Conservation (phyloP, 2,888 invertebrate genomes). For the Crematogaster levior region DNA sequence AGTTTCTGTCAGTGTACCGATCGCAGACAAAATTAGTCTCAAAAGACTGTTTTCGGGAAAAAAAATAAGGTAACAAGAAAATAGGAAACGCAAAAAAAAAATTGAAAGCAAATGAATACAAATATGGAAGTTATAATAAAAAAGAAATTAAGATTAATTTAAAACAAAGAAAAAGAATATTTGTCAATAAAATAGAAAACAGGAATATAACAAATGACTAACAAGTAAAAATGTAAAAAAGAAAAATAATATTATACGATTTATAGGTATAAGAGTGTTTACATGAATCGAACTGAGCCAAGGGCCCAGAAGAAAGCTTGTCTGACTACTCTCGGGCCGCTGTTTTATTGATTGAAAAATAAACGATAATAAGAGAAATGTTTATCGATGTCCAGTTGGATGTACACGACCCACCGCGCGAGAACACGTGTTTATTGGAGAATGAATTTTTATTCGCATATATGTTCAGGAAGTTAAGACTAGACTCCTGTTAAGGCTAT, state of each 20-base stretch:
- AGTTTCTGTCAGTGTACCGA: not conserved
- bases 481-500: not conserved
- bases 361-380: slow-evolving; percentile 21
- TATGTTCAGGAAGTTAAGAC: slow-evolving; percentile 32
- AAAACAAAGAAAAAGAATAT: not conserved
- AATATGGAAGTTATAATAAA: not conserved
- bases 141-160: not conserved
- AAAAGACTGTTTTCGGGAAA: not conserved
- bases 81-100: not conserved
- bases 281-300: not conserved
- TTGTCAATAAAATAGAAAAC: not conserved
- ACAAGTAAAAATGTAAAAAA: not conserved
- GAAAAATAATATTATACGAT: not conserved
- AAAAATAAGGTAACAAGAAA: not conserved
- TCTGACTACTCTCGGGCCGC: not conserved
- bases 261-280: not conserved
- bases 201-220: not conserved
- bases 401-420: slow-evolving; percentile 9
- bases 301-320: not conserved
- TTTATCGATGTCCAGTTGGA: slow-evolving; percentile 33
- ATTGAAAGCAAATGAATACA: not conserved
- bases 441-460: slow-evolving; percentile 43
- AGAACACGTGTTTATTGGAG: slow-evolving; percentile 46
- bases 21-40: not conserved
- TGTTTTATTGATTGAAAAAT: slow-evolving; percentile 28